A percentile compares a stretch with the other conserved stretches of the same genome.
Conservation (phyloP, 2,113 vertebrate species). For the Odontophorus gujanensis region DNA sequence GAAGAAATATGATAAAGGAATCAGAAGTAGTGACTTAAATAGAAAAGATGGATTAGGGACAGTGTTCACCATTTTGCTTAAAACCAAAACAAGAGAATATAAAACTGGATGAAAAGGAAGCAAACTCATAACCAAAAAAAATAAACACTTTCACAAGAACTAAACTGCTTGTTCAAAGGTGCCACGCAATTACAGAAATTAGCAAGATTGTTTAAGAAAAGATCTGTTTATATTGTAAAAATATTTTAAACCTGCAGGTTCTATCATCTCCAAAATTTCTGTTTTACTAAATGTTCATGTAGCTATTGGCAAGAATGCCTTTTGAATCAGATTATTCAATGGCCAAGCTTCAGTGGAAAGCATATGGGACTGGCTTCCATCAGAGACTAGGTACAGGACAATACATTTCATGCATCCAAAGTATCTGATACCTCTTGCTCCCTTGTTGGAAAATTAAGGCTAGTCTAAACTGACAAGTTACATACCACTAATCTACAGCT, state of each 20-base stretch:
- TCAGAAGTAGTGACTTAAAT: neutral
- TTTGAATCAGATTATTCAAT: neutral
- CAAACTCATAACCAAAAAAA: neutral
- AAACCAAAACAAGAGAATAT: neutral
- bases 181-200: neutral
- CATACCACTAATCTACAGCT: neutral
- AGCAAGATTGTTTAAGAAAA: neutral
- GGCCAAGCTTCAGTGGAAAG: neutral
- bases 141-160: neutral
- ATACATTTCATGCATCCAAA: neutral
- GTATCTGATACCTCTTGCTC: neutral
- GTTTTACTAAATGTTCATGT: neutral
- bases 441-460: neutral
- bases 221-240: neutral
- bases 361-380: neutral
- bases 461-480: neutral
- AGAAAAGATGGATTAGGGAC: neutral
- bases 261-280: neutral
- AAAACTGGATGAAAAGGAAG: neutral
- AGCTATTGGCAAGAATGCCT: neutral
- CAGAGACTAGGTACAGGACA: neutral
- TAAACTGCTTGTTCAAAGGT: neutral
- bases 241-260: neutral
- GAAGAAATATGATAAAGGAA: neutral
- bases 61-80: neutral